Base-by-base conservation (phyloP, 2,113 vertebrate genomes). In the Drymodes brunneopygia region DNA sequence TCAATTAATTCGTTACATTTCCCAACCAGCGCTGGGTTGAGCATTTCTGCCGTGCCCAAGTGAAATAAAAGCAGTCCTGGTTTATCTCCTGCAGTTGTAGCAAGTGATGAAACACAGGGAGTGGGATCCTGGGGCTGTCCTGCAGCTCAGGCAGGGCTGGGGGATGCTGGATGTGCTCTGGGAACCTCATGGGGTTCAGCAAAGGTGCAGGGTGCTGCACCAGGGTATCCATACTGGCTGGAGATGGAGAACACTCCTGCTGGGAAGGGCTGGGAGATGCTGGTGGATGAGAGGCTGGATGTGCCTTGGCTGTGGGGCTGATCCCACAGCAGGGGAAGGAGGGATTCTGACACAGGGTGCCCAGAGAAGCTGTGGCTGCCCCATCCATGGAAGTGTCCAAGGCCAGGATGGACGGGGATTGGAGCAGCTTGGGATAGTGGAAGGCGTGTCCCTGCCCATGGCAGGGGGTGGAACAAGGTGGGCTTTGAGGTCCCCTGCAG, bases 21-120 rank as follows among this genome's bases (percentile, higher is more conserved):
- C 82, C 33, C 25, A 48, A 1, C 12, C 27, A 15, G 38, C 0
- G 0, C 50, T 62, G 42, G 66, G 21, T 24, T 58, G 48, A 69
- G 42, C n/a, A 10, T 45, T 42, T 29, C 33, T 36, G 56, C 75
- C 17, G 4, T 10, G 28, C 16, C 36, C 48, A 15, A 47, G 12
- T 1, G 3, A 67, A 95, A 96, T 95, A 93, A 96, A 96, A 72
- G 16, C 81, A 9, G 15, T n/a, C 58, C 60, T 81, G 58, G 12
- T 74, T 93, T 65, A 69, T 67, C 22, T 67, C 58, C 35, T 51
- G 62, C 10, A 18, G 22, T 31, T 53, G 24, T 27, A 36, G 50
- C 21, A 29, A 81, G 28, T 3, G 35, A 10, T 82, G 57, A 57
- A 65, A 48, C 33, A 10, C 19, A 9, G 36, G 40, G 78, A 51